These are phyloP conservation scores for Nannoperca obscura DNA, from an alignment of 2,797 vertebrate genomes.

Conservation along the genomic window DNA sequence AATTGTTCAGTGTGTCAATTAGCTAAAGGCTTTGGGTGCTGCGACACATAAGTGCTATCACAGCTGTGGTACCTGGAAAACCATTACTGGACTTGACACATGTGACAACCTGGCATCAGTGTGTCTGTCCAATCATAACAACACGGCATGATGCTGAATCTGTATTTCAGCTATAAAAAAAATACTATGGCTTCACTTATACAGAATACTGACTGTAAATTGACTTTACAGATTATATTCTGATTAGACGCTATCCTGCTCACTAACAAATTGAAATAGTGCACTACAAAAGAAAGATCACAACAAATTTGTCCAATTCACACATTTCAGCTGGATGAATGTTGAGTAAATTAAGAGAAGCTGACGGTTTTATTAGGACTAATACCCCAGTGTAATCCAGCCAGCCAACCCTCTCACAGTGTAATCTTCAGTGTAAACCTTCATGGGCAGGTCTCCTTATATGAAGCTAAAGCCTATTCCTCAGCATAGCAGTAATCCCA, in stretches of 20 bases:
- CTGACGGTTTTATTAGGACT: constrained; percentile 77
- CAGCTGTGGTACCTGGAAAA: constrained; percentile 27
- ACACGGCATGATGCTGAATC: constrained; percentile 2
- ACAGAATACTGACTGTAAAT: constrained; percentile 26
- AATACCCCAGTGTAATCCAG: constrained; percentile 79
- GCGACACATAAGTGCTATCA: constrained; percentile 21
- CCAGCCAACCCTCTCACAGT: constrained; percentile 71
- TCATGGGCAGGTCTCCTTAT: constrained; percentile 77
- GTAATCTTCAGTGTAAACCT: constrained; percentile 84
- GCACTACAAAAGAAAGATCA: constrained; percentile 34
- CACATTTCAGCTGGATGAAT: constrained; percentile 45
- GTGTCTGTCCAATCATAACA: constrained; percentile 22
- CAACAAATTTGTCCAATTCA: constrained; percentile 45
- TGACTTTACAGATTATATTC: constrained; percentile 29
- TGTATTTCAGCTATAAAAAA: constrained; percentile 13
- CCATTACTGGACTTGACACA: constrained; percentile 8
- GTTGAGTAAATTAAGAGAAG: constrained; percentile 71
- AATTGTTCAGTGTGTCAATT: constrained; percentile 28
- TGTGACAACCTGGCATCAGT: constrained; percentile 7
- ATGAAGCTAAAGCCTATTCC: constrained; percentile 76
- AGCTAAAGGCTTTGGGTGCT: constrained; percentile 35
- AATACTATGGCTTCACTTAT: background rate
- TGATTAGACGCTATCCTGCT: background rate
- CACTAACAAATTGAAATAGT: constrained; percentile 29
- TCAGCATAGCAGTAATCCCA: constrained; percentile 82